phyloP scores from a whole-genome alignment of 2,113 vertebrate genomes.

The Sclerurus mexicanus region DNA sequence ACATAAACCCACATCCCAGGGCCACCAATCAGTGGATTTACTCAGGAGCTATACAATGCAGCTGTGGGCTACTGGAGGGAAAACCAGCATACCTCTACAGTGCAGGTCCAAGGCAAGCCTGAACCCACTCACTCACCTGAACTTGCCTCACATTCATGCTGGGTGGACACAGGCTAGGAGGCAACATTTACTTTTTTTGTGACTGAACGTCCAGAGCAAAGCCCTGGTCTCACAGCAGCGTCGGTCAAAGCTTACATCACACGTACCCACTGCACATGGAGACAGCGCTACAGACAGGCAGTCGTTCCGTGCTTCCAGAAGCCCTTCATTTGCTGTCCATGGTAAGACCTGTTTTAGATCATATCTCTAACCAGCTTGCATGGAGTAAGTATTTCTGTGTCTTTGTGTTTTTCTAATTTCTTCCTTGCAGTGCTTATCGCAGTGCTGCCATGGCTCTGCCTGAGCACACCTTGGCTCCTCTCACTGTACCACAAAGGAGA shows the following conservation, averaged over 20 bases:
- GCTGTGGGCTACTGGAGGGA: neutral
- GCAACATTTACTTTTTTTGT: neutral
- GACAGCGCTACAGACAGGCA: accelerated
- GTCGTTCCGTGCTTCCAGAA: neutral
- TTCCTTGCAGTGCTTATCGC: neutral
- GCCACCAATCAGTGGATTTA: neutral
- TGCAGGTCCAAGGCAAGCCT: neutral
- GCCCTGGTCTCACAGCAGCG: accelerated
- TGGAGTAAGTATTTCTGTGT: neutral
- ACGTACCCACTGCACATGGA: accelerated
- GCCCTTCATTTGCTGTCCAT: neutral
- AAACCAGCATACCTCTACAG: neutral
- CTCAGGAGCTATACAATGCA: neutral
- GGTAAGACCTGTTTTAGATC: neutral
- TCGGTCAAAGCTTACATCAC: accelerated
- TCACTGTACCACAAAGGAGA: neutral
- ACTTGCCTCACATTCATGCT: neutral
- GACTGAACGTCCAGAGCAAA: neutral
- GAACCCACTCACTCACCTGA: neutral
- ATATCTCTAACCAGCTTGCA: neutral
- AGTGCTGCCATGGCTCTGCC: neutral
- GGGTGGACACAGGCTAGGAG: neutral
- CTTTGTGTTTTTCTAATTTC: neutral
- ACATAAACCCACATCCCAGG: neutral
- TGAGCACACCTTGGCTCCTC: neutral